Evolutionary conservation across 2,888 invertebrate genomes (phyloP).

Genomic region (Rhamnusium bicolor): DNA sequence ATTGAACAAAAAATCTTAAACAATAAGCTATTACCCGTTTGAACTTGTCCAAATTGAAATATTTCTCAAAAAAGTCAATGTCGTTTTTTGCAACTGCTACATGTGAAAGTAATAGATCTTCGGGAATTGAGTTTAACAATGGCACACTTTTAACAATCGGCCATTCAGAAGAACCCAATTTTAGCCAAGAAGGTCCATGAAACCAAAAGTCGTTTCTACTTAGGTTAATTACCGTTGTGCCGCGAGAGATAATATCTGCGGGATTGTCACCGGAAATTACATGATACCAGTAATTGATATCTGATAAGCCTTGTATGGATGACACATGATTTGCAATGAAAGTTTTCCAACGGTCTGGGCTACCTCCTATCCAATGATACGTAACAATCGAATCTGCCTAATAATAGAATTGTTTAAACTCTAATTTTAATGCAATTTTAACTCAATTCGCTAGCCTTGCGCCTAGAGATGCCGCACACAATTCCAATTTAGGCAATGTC

Average conservation of each 20-base stretch:
- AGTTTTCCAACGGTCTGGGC: slow-evolving; percentile 37
- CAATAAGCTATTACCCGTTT: slow-evolving; percentile 14
- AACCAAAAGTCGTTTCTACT: slow-evolving; percentile 1
- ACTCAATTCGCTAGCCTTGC: slow-evolving; percentile 9
- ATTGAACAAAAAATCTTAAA: slow-evolving; percentile 10
- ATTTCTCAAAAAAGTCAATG: not conserved
- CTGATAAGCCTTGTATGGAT: slow-evolving; percentile 38
- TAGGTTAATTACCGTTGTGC: not conserved
- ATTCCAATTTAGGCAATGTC: slow-evolving; percentile 14
- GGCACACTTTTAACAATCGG: not conserved
- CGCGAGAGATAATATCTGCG: slow-evolving; percentile 26
- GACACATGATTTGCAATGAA: slow-evolving; percentile 44
- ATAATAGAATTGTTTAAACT: not conserved
- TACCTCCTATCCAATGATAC: slow-evolving; percentile 34
- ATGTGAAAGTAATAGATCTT: not conserved
- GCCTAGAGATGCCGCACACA: slow-evolving; percentile 16
- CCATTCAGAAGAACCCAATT: not conserved
- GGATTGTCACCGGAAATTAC: slow-evolving; percentile 39
- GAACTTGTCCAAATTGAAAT: slow-evolving; percentile 4
- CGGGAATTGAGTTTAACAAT: slow-evolving; percentile 3
- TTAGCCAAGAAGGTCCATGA: slow-evolving; percentile 19
- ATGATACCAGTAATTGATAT: slow-evolving; percentile 36
- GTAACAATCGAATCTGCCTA: slow-evolving; percentile 17
- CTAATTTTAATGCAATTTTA: not conserved
- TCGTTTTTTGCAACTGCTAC: not conserved